phyloP scores from a whole-genome alignment of 2,888 invertebrate genomes.

The Tribolium freemani region DNA sequence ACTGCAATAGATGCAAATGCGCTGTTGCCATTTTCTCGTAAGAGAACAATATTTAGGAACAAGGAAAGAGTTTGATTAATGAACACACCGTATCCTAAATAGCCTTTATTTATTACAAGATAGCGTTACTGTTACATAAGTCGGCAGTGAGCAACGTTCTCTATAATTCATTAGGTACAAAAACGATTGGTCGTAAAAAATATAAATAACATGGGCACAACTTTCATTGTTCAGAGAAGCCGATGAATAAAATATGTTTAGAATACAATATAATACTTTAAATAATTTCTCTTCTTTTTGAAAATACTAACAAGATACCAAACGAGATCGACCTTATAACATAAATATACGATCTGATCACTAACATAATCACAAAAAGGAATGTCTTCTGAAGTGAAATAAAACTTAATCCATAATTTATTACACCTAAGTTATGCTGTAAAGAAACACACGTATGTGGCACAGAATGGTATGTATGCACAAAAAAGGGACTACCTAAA shows the following conservation, averaged over 20 bases:
- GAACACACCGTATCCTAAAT: background rate
- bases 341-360: slow-evolving; percentile 47
- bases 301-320: slow-evolving; percentile 29
- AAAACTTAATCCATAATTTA: slow-evolving; percentile 24
- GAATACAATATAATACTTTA: slow-evolving; percentile 26
- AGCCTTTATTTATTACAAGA: slow-evolving; percentile 22
- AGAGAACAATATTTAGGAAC: too few relatives aligned
- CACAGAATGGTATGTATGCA: slow-evolving; percentile 23
- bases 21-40: too few relatives aligned
- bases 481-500: background rate
- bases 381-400: slow-evolving; percentile 52
- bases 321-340: slow-evolving; percentile 18
- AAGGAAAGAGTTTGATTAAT: too few relatives aligned
- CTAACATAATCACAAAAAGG: slow-evolving; percentile 59
- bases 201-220: slow-evolving; percentile 20
- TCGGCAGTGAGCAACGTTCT: slow-evolving; percentile 34
- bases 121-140: slow-evolving; percentile 16
- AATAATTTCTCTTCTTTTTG: slow-evolving; percentile 17
- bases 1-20: too few relatives aligned
- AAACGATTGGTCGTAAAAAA: slow-evolving; percentile 24
- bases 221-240: slow-evolving; percentile 5
- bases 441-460: slow-evolving; percentile 32
- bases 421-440: slow-evolving; percentile 7
- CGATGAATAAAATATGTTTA: slow-evolving; percentile 8
- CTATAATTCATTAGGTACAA: slow-evolving; percentile 10